Conservation (phyloP, 2,888 invertebrate species). For the Platypus cylindrus region DNA sequence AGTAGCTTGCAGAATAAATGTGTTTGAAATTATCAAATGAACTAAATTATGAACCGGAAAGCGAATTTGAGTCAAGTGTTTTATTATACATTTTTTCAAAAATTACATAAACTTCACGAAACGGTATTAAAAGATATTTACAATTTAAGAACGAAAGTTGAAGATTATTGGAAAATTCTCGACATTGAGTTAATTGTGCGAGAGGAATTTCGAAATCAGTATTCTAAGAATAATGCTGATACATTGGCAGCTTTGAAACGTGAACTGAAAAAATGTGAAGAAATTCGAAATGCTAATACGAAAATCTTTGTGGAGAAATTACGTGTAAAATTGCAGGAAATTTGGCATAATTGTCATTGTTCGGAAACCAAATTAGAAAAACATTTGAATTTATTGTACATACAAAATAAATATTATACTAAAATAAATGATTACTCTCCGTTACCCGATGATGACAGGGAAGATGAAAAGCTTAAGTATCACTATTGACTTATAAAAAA, state of each 20-base stretch:
- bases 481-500: too few species aligned
- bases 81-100: constrained; percentile 40
- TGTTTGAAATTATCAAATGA: constrained; percentile 31
- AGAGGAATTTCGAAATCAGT: constrained; percentile 48
- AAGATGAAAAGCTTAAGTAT: too few species aligned
- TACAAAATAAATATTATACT: too few species aligned
- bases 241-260: constrained; percentile 45
- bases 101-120: constrained; percentile 43
- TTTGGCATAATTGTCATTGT: constrained; percentile 71
- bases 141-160: constrained; percentile 35
- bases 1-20: constrained; percentile 30
- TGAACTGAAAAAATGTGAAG: constrained; percentile 65
- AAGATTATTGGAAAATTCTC: constrained; percentile 60
- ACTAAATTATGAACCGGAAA: constrained; percentile 30
- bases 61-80: constrained; percentile 33
- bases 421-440: too few species aligned
- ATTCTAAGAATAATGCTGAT: constrained; percentile 44
- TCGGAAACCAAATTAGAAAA: constrained; percentile 44
- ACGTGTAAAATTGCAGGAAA: constrained; percentile 53
- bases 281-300: constrained; percentile 63
- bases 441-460: too few species aligned
- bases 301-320: constrained; percentile 53
- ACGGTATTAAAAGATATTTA: constrained; percentile 45
- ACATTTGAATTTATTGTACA: too few species aligned
- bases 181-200: constrained; percentile 52